Evolutionary conservation across 2,113 vertebrate species (phyloP), one percentile per base, ranked within the genome.

Genomic region (Triplophysa siluroides): DNA sequence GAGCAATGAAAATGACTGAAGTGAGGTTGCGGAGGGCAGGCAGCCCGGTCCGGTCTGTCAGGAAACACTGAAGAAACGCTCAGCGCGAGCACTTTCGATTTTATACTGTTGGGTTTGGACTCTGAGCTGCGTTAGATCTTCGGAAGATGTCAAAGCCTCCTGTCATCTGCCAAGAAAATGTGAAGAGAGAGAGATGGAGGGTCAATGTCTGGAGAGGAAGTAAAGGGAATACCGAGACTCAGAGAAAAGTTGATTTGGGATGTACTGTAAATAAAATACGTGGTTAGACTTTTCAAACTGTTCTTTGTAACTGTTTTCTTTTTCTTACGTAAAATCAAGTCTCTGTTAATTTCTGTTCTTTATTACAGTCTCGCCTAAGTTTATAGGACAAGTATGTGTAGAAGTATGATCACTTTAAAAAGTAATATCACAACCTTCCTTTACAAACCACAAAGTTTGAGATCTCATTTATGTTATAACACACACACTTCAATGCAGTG

Each of bases 61-160:
- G 50, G 54, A 81, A 74, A 82, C 38, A 62, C 69, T 67, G 47
- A 81, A 62, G 79, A 80, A 58, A 75, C 65, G 71, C 65, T 80
- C 81, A 68, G 71, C 50, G 6, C 10, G 19, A 78, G 78, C 78
- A 78, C 78, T 80, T 80, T 38, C 81, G 67, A 72, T 75, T 84
- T 81, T 78, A 78, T 81, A 78, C 68, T 76, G 79, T 85, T 80
- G 80, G 82, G 74, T 54, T 88, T 84, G 82, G 76, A 76, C 13
- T 12, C 8, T 23, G 56, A 19, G 65, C 65, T 45, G 70, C 45
- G 80, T 81, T 84, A 84, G 81, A 84, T 80, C 85, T 85, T 82
- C 82, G 78, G 83, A 73, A 85, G 84, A 85, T 88, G 85, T 88
- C 80, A 86, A 84, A 84, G 71, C 71, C 66, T 67, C 60, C 56